A percentile compares a stretch with the other conserved stretches of the same genome.
Evolutionary conservation across 2,797 vertebrate species (phyloP).

Genomic region (Periparus ater): DNA sequence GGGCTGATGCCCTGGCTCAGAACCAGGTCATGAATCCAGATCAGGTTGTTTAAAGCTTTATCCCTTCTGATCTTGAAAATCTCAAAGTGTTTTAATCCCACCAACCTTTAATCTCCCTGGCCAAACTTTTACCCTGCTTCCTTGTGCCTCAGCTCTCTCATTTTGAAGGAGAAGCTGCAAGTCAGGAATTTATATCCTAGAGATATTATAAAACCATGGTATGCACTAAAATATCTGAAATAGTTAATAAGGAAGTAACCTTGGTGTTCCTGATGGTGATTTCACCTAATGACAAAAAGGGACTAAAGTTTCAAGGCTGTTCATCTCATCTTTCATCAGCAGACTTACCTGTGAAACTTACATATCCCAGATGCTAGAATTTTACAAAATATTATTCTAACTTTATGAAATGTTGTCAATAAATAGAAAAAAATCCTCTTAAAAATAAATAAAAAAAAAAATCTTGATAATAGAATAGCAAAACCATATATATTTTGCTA

Average conservation of each 20-base stretch:
- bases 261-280: background rate
- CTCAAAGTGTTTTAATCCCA: background rate
- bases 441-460: background rate
- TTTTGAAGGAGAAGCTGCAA: background rate
- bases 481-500: background rate
- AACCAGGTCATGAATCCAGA: background rate
- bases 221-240: background rate
- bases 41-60: background rate
- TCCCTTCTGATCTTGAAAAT: background rate
- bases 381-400: background rate
- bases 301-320: background rate
- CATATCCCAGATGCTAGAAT: background rate
- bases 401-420: background rate
- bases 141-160: accelerated
- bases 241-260: background rate
- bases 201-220: background rate
- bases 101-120: background rate
- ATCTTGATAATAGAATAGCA: background rate
- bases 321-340: background rate
- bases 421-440: background rate
- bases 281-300: background rate
- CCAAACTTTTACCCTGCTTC: background rate
- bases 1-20: background rate
- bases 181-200: background rate
- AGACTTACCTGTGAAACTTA: background rate